phyloP scores from a whole-genome alignment of 2,888 invertebrate species.

The Drosophila helvetica region DNA sequence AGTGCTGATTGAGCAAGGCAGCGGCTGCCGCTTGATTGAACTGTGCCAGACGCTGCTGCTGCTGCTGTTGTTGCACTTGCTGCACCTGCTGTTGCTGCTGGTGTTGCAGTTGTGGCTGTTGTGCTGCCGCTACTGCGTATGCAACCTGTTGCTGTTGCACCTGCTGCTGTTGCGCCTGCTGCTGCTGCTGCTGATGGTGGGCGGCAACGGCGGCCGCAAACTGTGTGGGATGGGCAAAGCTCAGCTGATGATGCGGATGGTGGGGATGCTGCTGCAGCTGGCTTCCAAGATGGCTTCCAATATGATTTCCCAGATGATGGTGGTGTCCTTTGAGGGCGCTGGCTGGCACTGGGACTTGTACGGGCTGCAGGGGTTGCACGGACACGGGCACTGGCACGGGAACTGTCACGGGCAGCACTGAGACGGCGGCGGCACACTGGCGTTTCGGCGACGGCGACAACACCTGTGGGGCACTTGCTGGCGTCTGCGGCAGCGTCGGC shows the following conservation, averaged over 20 bases:
- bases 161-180: constrained; percentile 70
- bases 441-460: constrained; percentile 85
- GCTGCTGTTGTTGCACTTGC: constrained; percentile 69
- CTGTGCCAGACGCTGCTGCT: constrained; percentile 77
- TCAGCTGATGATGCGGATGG: constrained; percentile 54
- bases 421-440: constrained; percentile 84
- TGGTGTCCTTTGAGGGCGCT: constrained; percentile 80
- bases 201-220: constrained; percentile 81
- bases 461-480: constrained; percentile 85
- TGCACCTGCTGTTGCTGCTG: constrained; percentile 53
- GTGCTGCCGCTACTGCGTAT: constrained; percentile 54
- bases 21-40: constrained; percentile 80
- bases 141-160: constrained; percentile 69
- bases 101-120: constrained; percentile 25
- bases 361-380: constrained; percentile 58
- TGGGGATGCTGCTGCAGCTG: constrained; percentile 44
- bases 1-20: constrained; percentile 80
- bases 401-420: constrained; percentile 80
- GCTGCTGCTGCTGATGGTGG: constrained; percentile 70
- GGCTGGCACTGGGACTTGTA: constrained; percentile 75
- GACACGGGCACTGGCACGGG: constrained; percentile 67
- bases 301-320: constrained; percentile 73
- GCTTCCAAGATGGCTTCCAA: constrained; percentile 63
- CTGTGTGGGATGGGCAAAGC: constrained; percentile 76
- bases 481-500: constrained; percentile 85